These are phyloP conservation scores for Chaetophractus vellerosus DNA, from an alignment of 2,797 vertebrate genomes.

Conservation along the genomic window DNA sequence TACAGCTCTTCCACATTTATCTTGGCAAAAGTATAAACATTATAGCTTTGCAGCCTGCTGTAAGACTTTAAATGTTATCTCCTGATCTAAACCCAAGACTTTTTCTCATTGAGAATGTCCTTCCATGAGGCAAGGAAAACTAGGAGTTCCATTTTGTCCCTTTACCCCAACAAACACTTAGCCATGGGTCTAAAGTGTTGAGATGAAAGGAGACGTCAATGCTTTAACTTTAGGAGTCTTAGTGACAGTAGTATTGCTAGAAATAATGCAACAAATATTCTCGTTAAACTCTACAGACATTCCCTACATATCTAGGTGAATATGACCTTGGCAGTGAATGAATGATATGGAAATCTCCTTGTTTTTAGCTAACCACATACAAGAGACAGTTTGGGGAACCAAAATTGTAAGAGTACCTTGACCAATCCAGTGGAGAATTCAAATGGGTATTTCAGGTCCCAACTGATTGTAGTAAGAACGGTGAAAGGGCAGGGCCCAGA, in stretches of 20 bases:
- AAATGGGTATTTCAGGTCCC: neutral
- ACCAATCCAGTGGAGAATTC: neutral
- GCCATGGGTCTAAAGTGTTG: neutral
- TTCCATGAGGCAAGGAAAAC: neutral
- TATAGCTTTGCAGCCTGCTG: slow-evolving; percentile 21
- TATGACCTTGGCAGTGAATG: neutral
- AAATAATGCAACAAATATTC: neutral
- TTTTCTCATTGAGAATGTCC: neutral
- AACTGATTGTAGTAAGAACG: neutral
- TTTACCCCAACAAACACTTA: neutral
- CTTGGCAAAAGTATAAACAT: neutral
- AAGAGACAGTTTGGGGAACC: neutral
- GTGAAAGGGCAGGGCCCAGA: neutral
- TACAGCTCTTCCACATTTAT: neutral
- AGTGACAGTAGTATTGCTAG: neutral
- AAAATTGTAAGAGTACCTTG: neutral
- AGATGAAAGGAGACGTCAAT: neutral
- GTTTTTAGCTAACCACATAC: neutral
- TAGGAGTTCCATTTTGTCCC: neutral
- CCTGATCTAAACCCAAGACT: slow-evolving; percentile 20
- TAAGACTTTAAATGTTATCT: slow-evolving; percentile 48
- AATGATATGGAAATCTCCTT: neutral
- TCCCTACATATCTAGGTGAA: neutral
- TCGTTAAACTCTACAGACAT: neutral
- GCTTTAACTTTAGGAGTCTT: neutral